Base-by-base conservation (phyloP, 2,113 vertebrate species). In the Cyprinodon variegatus region DNA sequence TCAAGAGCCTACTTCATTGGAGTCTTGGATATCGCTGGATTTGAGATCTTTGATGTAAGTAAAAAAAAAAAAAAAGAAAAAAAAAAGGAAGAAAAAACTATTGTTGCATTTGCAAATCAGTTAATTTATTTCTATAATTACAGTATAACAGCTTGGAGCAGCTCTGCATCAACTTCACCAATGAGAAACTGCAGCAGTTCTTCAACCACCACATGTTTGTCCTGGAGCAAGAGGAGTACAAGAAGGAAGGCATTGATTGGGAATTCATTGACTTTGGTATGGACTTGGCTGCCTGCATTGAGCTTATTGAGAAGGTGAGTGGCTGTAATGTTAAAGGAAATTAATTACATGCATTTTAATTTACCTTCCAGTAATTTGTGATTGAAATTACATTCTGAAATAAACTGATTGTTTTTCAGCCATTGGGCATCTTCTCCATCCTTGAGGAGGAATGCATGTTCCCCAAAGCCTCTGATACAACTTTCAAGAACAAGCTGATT, bases 101-200 rank as follows among this genome's bases (percentile, higher is more conserved):
- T n/a, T n/a, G n/a, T n/a, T n/a, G n/a, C n/a, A 66, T 46, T 29
- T 37, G 0, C 6, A 5, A 71, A 6, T 0, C 29, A 15, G 50
- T 57, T 11, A 68, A 68, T 38, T 4, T 43, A 9, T 71, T 29
- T 66, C 4, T 78, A 13, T 66, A 22, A 59, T 36, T 61, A 22
- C 63, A 97, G 96, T 97, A 70, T 37, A 97, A 97, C 91, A 97
- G 93, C 82, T 79, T 97, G 88, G 96, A 97, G 69, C 96, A 96
- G 89, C 89, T 96, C 57, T 96, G 96, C 75, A 96, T 96, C 86
- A 96, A 96, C 86, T 96, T 96, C 92, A 96, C 95, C 81, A 97
- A 97, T 73, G 96, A 96, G 87, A 96, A 96, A 91, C 93, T 96
- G 92, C 96, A 96, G 88, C 96, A 96, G 94, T 96, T 95, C 57